These are phyloP conservation scores for Calephelis nemesis DNA, from an alignment of 1,140 invertebrate species.

Conservation along the genomic window DNA sequence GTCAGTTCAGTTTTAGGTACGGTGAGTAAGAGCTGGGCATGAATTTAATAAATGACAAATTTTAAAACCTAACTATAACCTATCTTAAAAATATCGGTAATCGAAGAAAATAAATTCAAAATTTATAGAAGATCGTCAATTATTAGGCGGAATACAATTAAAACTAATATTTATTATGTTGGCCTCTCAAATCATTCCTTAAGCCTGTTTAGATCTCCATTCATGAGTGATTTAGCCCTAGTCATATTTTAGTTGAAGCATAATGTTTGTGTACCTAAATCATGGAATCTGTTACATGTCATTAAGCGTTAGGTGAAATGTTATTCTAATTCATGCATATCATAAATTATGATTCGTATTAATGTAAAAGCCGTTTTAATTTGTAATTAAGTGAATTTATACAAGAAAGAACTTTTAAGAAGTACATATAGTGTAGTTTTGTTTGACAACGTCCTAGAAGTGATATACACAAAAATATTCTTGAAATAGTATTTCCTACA, in stretches of 20 bases:
- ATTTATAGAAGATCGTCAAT: neutral
- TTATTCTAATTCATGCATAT: constrained; percentile 21
- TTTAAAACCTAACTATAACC: neutral
- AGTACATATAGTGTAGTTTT: neutral
- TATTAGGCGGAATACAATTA: neutral
- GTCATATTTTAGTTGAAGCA: constrained; percentile 32
- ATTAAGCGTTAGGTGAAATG: constrained; percentile 5
- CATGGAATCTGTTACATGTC: constrained; percentile 15
- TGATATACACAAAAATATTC: neutral
- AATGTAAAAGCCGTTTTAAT: constrained; percentile 11
- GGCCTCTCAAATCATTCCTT: constrained; percentile 17
- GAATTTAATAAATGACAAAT: neutral
- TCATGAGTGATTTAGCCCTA: constrained; percentile 32
- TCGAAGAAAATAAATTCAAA: no score
- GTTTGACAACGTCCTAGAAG: neutral
- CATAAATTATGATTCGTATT: constrained; percentile 16
- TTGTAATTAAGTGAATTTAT: neutral
- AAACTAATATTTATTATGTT: neutral
- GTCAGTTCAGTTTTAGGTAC: constrained; percentile 6
- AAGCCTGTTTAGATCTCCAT: constrained; percentile 14
- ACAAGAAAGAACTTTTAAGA: neutral
- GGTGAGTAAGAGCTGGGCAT: neutral
- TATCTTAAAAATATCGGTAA: no score
- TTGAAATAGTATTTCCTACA: no score
- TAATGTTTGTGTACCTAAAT: constrained; percentile 11